Evolutionary conservation across 2,888 invertebrate genomes (phyloP).

Genomic region (Ptilodon capucinus): DNA sequence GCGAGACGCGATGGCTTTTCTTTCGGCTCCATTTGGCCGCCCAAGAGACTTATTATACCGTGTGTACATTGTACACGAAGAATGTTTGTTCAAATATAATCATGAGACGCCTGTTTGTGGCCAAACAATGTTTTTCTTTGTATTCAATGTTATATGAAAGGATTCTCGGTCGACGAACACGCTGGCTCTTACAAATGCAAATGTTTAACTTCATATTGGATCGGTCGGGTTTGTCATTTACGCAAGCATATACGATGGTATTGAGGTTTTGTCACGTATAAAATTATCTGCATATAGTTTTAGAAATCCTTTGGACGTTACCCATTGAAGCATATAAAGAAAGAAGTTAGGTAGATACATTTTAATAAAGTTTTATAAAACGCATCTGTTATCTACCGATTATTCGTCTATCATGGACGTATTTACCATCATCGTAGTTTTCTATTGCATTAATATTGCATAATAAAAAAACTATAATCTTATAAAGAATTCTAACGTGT

Average conservation of each 20-base stretch:
- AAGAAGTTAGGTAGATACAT: no score
- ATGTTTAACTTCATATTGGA: constrained; percentile 73
- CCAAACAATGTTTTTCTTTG: constrained; percentile 76
- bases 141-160: constrained; percentile 65
- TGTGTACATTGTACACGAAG: constrained; percentile 72
- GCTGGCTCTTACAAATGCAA: constrained; percentile 60
- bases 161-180: constrained; percentile 44
- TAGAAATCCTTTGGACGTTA: neutral
- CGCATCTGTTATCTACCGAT: no score
- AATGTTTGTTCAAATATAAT: constrained; percentile 82
- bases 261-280: constrained; percentile 31
- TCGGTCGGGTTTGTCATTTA: constrained; percentile 50
- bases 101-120: constrained; percentile 62
- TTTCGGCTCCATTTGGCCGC: constrained; percentile 75
- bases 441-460: constrained; percentile 13
- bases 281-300: constrained; percentile 3
- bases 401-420: constrained; percentile 6
- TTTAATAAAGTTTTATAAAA: no score
- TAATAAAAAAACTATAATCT: constrained; percentile 12
- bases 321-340: no score
- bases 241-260: constrained; percentile 38
- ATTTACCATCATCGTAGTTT: constrained; percentile 12
- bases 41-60: constrained; percentile 79
- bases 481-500: constrained; percentile 12
- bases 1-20: constrained; percentile 69